Conservation (phyloP, 2,888 invertebrate genomes). For the Orchesellides sinensis region DNA sequence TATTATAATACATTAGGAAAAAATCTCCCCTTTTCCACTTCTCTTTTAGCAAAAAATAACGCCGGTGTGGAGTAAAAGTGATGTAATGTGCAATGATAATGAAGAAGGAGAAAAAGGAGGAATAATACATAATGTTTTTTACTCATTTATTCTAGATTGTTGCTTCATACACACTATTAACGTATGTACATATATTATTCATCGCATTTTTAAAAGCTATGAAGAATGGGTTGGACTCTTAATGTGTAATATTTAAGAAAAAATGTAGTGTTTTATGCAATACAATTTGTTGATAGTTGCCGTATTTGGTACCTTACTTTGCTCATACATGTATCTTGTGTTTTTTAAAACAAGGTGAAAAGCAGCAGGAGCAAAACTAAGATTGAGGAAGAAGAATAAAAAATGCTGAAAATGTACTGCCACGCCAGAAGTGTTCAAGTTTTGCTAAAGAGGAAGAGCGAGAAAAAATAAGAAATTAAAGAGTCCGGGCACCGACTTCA, state of each 20-base stretch:
- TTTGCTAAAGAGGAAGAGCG: constrained; percentile 1
- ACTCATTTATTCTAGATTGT: constrained; percentile 15
- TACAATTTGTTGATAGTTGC: too few relatives aligned
- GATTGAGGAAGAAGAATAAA: constrained; percentile 31
- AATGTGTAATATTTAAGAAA: neutral
- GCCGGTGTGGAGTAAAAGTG: constrained; percentile 32
- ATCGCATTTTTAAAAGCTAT: neutral
- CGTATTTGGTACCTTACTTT: constrained; percentile 16
- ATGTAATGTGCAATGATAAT: constrained; percentile 49
- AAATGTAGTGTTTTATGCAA: too few relatives aligned
- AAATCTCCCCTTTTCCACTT: neutral
- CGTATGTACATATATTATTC: neutral
- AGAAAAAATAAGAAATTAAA: constrained; percentile 39
- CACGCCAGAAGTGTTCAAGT: too few relatives aligned
- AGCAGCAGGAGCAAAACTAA: constrained; percentile 34
- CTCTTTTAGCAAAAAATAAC: constrained; percentile 16
- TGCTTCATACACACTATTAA: neutral
- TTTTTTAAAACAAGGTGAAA: constrained; percentile 38
- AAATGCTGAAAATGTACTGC: constrained; percentile 4
- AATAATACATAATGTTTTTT: constrained; percentile 26
- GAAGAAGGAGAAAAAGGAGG: constrained; percentile 36
- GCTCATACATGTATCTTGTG: neutral
- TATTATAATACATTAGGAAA: constrained; percentile 47
- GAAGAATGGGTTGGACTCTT: constrained; percentile 1
- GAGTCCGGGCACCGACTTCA: constrained; percentile 58